Evolutionary conservation across 1,140 invertebrate genomes (phyloP).

Genomic region (Eumaeus atala): DNA sequence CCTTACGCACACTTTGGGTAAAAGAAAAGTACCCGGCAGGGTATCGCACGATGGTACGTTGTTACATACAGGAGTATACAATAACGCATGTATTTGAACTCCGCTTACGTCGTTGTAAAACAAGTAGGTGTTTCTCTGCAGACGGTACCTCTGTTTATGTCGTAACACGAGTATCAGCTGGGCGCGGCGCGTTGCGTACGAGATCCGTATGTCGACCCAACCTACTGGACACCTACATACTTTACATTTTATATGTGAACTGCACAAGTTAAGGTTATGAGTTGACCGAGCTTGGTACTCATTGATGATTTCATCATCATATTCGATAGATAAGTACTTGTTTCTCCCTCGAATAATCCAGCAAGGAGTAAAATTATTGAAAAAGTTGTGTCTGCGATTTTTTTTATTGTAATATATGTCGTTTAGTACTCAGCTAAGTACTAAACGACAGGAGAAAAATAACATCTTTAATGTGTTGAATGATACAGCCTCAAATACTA

Average conservation of each 20-base stretch:
- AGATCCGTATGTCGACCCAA: slow-evolving; percentile 40
- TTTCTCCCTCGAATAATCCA: background rate
- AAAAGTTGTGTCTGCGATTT: too few relatives aligned
- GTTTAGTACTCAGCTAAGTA: too few relatives aligned
- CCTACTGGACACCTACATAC: slow-evolving; percentile 15
- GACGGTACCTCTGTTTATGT: slow-evolving; percentile 5
- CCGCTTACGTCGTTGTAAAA: background rate
- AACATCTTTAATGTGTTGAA: too few relatives aligned
- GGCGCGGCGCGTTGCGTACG: slow-evolving; percentile 33
- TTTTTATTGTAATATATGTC: too few relatives aligned
- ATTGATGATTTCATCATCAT: background rate
- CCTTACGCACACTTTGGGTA: too few relatives aligned
- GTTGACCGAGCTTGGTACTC: background rate
- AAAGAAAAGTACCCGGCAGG: too few relatives aligned
- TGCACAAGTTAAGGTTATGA: background rate
- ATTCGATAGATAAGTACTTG: background rate
- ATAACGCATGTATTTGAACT: too few relatives aligned
- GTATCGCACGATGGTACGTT: too few relatives aligned
- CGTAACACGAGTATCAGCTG: slow-evolving; percentile 30
- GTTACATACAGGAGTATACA: too few relatives aligned
- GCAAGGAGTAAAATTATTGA: too few relatives aligned
- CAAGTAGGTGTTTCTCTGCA: background rate
- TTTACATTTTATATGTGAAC: slow-evolving; percentile 4
- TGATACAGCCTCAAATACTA: too few relatives aligned
- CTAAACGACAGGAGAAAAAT: too few relatives aligned